Base-by-base conservation (phyloP, 2,113 vertebrate genomes). In the Lepus timidus region DNA sequence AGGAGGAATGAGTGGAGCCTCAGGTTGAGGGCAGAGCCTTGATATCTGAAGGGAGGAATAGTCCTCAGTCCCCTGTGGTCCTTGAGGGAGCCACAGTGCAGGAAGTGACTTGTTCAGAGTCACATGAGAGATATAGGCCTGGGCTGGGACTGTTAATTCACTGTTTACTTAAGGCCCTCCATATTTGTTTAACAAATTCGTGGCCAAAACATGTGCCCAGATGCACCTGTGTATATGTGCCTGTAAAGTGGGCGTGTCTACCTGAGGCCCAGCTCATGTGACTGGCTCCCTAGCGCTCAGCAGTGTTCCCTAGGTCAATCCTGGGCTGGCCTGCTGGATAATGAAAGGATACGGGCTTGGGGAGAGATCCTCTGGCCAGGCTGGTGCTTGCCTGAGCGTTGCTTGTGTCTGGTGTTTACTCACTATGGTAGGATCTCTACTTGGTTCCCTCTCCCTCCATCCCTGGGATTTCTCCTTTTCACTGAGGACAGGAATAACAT, bases 41-140 rank as follows among this genome's bases (percentile, higher is more conserved):
- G 71, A 22, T 17, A 8, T 44, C 9, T 19, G 20, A 44, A 16
- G 33, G 22, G 14, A 67, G 14, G 36, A 31, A 55, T 78, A 70
- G 33, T 58, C 31, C 65, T 5, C 51, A 22, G 55, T 61, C 39
- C 61, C 16, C 16, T 62, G 13, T 55, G 74, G 10, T 39, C 52
- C 71, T 36, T 19, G 62, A 82, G 62, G 73, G 22, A 78, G 73
- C n/a, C 23, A 20, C 25, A 22, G 0, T 16, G 74, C 52, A 65
- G 92, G 79, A 95, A 85, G 25, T 91, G 83, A 62, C 36, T 78
- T 78, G 52, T 71, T 16, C 17, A 6, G 79, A 83, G 36, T 94
- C 44, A 64, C 23, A 4, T 5, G 25, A 29, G 33, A 31, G 27
- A 25, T 49, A 39, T 31, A 39, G 74, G 23, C 6, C 36, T 2